Conservation (phyloP, 2,113 vertebrate species). For the Varanus komodoensis region DNA sequence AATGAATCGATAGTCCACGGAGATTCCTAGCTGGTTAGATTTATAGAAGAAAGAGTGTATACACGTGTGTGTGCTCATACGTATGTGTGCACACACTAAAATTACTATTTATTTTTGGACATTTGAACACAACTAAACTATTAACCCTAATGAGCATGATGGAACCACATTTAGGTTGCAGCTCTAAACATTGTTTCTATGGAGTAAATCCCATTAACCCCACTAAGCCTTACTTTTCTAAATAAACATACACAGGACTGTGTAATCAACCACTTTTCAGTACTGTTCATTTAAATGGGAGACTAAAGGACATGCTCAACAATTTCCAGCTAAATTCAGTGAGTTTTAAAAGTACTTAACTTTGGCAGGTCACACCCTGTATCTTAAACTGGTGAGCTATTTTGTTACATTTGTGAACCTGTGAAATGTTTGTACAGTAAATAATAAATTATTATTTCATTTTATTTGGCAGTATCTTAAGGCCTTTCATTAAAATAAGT, state of each 20-base stretch:
- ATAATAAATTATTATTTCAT: not conserved
- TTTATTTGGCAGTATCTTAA: constrained; percentile 4
- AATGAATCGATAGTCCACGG: not conserved
- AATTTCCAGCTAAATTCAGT: not conserved
- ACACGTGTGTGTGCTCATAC: not conserved
- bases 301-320: not conserved
- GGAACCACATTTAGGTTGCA: not conserved
- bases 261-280: not conserved
- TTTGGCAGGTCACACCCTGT: not conserved
- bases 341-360: not conserved
- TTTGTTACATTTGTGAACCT: not conserved
- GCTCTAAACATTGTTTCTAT: not conserved
- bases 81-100: not conserved
- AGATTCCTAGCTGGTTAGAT: not conserved
- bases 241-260: not conserved
- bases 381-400: not conserved
- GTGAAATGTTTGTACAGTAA: not conserved
- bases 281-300: not conserved
- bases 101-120: not conserved
- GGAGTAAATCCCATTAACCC: not conserved
- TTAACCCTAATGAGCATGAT: not conserved
- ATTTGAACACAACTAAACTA: not conserved
- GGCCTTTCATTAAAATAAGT: not conserved
- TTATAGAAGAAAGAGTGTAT: not conserved
- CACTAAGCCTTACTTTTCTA: not conserved